phyloP scores from a whole-genome alignment of 2,113 vertebrate species.

The Marcusenius ussheri region DNA sequence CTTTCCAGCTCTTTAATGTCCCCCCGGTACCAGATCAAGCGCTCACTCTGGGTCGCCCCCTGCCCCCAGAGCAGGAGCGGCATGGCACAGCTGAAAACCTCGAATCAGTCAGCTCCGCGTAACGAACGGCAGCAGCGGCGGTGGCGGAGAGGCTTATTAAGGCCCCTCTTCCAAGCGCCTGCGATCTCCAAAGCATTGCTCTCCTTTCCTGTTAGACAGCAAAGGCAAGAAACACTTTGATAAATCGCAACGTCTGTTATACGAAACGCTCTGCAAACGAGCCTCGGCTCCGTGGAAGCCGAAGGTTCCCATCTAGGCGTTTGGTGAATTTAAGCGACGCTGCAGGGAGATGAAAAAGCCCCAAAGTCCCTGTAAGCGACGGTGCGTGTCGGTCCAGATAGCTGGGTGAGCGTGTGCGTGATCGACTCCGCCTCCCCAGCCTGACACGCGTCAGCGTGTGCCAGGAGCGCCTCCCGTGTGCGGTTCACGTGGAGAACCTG shows the following conservation, averaged over 20 bases:
- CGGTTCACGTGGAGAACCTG: background rate
- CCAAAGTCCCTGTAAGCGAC: background rate
- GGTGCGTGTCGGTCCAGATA: background rate
- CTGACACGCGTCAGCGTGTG: background rate
- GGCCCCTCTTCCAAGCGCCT: background rate
- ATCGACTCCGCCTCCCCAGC: background rate
- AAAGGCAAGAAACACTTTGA: background rate
- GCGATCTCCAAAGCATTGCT: background rate
- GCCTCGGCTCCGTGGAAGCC: background rate
- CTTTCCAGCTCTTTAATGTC: constrained; percentile 56
- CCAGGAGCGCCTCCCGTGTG: background rate
- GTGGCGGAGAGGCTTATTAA: background rate
- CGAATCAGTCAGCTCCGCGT: background rate
- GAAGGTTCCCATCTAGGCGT: background rate
- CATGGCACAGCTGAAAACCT: background rate
- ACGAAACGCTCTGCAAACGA: background rate
- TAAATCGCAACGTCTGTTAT: background rate
- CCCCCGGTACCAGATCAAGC: constrained; percentile 47
- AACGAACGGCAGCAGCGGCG: background rate
- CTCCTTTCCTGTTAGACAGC: background rate
- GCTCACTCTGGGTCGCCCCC: constrained; percentile 35
- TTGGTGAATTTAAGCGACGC: background rate
- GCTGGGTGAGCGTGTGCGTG: background rate
- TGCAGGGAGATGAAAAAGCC: background rate
- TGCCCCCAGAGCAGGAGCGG: constrained; percentile 37